Conservation (phyloP, 2,113 vertebrate genomes). For the Sigmodon hispidus region DNA sequence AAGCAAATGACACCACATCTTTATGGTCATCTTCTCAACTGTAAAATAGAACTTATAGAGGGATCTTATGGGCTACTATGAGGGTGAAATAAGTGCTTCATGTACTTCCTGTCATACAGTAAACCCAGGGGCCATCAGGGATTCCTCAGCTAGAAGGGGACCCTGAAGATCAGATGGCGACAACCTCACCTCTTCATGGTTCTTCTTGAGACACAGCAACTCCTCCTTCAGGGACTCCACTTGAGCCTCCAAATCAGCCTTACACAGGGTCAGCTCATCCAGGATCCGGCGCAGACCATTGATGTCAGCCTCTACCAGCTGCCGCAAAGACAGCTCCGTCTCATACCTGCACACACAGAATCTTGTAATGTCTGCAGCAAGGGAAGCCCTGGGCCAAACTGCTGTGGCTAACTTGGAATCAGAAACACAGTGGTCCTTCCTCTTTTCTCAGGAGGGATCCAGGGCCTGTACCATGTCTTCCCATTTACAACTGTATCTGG, state of each 20-base stretch:
- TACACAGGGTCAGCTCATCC: constrained; percentile 87
- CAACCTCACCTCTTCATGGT: constrained; percentile 91
- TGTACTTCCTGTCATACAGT: neutral
- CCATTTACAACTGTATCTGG: neutral
- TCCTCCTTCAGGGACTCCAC: constrained; percentile 94
- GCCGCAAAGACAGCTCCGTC: constrained; percentile 80
- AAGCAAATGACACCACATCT: neutral
- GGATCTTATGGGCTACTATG: neutral
- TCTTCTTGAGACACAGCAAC: constrained; percentile 93
- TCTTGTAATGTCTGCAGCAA: neutral
- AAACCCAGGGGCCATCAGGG: neutral
- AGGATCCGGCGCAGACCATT: constrained; percentile 84
- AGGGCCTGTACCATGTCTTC: neutral
- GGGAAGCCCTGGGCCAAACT: neutral
- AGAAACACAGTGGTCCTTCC: neutral
- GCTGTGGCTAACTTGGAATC: neutral
- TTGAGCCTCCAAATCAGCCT: constrained; percentile 85
- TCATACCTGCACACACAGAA: constrained; percentile 80
- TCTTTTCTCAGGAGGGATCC: neutral
- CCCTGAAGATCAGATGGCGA: fast-evolving
- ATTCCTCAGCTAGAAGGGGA: neutral
- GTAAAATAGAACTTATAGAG: neutral
- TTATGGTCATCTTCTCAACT: neutral
- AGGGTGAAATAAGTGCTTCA: neutral
- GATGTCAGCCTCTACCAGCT: constrained; percentile 86